These are phyloP conservation scores for Euborellia annulipes DNA, from an alignment of 1,140 invertebrate species.

Conservation along the genomic window DNA sequence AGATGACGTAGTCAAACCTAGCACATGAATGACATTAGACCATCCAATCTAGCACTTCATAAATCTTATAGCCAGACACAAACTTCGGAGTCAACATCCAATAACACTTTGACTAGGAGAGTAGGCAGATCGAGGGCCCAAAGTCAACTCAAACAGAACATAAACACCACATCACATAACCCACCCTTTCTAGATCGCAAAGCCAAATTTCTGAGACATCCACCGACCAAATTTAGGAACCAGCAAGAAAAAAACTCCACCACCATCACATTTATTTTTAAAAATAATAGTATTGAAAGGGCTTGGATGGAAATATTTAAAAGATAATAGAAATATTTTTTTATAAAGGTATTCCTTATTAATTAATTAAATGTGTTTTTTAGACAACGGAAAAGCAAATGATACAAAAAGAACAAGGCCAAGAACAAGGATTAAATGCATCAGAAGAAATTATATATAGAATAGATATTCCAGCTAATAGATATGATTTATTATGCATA, in stretches of 20 bases:
- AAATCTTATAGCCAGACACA: too few relatives aligned
- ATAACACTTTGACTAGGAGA: too few relatives aligned
- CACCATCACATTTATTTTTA: too few relatives aligned
- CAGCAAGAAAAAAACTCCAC: too few relatives aligned
- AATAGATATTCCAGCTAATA: slow-evolving; percentile 96
- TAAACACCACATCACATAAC: too few relatives aligned
- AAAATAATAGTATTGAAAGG: not conserved
- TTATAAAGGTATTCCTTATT: not conserved
- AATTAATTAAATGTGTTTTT: slow-evolving; percentile 16
- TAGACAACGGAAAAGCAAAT: slow-evolving; percentile 86
- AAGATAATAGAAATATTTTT: not conserved
- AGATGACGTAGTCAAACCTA: too few relatives aligned
- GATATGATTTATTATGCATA: slow-evolving; percentile 91
- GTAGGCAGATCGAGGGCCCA: too few relatives aligned
- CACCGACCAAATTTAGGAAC: not conserved
- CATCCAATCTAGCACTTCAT: too few relatives aligned
- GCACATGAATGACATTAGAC: too few relatives aligned
- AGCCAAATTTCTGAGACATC: not conserved
- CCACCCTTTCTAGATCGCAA: too few relatives aligned
- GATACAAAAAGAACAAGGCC: slow-evolving; percentile 74
- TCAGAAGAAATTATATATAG: slow-evolving; percentile 79
- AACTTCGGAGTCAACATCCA: too few relatives aligned
- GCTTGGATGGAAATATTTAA: not conserved
- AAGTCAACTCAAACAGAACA: too few relatives aligned
- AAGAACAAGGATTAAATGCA: slow-evolving; percentile 37